Base-by-base conservation (phyloP, 2,888 invertebrate species). In the Sesia apiformis region DNA sequence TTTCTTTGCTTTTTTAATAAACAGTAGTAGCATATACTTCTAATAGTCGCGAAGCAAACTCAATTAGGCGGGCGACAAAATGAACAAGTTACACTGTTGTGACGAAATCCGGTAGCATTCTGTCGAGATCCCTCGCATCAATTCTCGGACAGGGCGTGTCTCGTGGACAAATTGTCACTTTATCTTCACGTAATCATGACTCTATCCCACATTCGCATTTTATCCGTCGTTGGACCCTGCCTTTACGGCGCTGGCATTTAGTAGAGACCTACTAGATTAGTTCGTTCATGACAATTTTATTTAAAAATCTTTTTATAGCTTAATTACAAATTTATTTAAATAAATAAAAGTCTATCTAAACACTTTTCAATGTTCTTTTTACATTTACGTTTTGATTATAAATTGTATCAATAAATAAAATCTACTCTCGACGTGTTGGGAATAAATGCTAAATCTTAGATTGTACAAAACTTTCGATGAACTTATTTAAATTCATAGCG, bases 171-270 rank as follows among this genome's bases (percentile, higher is more conserved):
- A 39, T 60, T 66, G 65, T 65, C 69, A 65, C 60, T 61, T 63
- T 70, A 65, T 68, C 63, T 65, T 58, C 62, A 52, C 63, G 63
- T 69, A 70, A 70, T 70, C 67, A 69, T 64, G 66, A 63, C 64
- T 64, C 61, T 67, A 64, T 64, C 63, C 63, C 54, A 54, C 56
- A 59, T 63, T 62, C 65, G 61, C 63, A 66, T 64, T 64, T 60
- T 60, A 61, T 63, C 60, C 63, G 64, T 66, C 68, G 58, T 56
- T 55, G 60, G 58, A 52, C 49, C 59, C 60, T 58, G 58, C 59
- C 60, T 62, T 60, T 61, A 65, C 2, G 23, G 23, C 23, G 23
- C 23, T 23, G 23, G 23, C 23, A 23, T 23, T 23, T 23, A 23
- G 23, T 23, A 23, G 23, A 23, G 23, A 23, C 23, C 23, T 23